These are phyloP conservation scores for Ligdia adustata DNA, from an alignment of 2,888 invertebrate genomes.

Conservation along the genomic window DNA sequence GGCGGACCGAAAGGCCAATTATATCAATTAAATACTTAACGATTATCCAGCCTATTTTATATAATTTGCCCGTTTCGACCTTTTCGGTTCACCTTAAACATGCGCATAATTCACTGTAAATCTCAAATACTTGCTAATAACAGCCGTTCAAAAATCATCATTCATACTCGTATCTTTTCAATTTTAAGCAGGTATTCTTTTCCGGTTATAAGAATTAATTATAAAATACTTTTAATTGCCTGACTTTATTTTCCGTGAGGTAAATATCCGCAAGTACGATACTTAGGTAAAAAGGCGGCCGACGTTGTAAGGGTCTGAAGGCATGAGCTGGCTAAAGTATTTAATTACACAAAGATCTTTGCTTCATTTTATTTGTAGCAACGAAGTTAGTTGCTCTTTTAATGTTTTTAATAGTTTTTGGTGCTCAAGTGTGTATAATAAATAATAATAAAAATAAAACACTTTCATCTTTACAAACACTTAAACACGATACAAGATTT, in stretches of 20 bases:
- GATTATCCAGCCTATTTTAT: constrained; percentile 47
- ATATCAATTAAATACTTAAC: constrained; percentile 78
- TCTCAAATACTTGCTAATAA: constrained; percentile 18
- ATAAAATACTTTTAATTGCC: constrained; percentile 13
- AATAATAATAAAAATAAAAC: too few species aligned
- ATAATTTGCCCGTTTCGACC: constrained; percentile 18
- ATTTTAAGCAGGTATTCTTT: constrained; percentile 6
- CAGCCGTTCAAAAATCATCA: too few species aligned
- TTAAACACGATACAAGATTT: too few species aligned
- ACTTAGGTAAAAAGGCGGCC: constrained; percentile 18
- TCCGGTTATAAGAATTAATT: constrained; percentile 14
- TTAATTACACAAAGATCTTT: constrained; percentile 62
- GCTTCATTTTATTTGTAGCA: too few species aligned
- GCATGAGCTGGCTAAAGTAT: constrained; percentile 65
- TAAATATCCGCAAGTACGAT: constrained; percentile 10
- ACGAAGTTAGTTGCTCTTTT: too few species aligned
- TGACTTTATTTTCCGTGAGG: constrained; percentile 17
- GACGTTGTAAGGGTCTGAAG: constrained; percentile 45
- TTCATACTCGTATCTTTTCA: constrained; percentile 1
- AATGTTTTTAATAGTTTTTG: too few species aligned
- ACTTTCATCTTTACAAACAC: too few species aligned
- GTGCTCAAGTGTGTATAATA: too few species aligned
- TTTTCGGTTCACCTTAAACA: constrained; percentile 19
- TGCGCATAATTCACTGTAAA: constrained; percentile 13
- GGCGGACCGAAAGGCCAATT: constrained; percentile 75